Base-by-base conservation (phyloP, 2,113 vertebrate species). In the Ptilorrhoa leucosticta region DNA sequence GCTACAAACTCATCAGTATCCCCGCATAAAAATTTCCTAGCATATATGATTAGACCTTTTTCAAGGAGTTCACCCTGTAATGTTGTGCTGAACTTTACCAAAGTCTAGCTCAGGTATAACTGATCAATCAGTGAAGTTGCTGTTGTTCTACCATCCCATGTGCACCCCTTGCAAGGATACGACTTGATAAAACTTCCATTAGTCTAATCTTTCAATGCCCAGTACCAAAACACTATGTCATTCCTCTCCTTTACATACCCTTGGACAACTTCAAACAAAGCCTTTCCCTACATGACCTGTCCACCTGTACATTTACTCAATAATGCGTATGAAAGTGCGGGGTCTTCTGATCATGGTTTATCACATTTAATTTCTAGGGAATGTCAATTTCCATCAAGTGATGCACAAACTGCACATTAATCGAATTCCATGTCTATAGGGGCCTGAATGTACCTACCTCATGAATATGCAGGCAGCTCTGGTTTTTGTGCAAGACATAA, bases 381-480 rank as follows among this genome's bases (percentile, higher is more conserved):
- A 85, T 80, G 51, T 93, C 90, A 95, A 28, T 44, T 94, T 96
- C 94, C 77, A 94, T 60, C 21, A 50, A 96, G 90, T 89, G 93
- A 95, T 94, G 83, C 68, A 84, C 61, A 93, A 80, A 90, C 28
- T 93, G 90, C 53, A 70, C 37, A 22, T 90, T 97, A 95, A 97
- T 93, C 96, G 44, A 90, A 92, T 93, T 96, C 71, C 31, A 4
- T 89, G 42, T 68, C 92, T 97, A 35, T n/a, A 80, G 47, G 87
- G 93, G 13, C 50, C 80, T 91, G 81, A 94, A 91, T 87, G 48
- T 65, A 94, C 56, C 64, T 60, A 35, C 26, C 50, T 97, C 54
- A 93, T 97, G 92, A 96, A 97, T 97, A 98, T 92, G 83, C 85
- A 97, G 27, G 45, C 21, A 93, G 30, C n/a, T 47, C 51, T 64